These are phyloP conservation scores for Trogon surrucura DNA, from an alignment of 2,113 vertebrate genomes.

Conservation along the genomic window DNA sequence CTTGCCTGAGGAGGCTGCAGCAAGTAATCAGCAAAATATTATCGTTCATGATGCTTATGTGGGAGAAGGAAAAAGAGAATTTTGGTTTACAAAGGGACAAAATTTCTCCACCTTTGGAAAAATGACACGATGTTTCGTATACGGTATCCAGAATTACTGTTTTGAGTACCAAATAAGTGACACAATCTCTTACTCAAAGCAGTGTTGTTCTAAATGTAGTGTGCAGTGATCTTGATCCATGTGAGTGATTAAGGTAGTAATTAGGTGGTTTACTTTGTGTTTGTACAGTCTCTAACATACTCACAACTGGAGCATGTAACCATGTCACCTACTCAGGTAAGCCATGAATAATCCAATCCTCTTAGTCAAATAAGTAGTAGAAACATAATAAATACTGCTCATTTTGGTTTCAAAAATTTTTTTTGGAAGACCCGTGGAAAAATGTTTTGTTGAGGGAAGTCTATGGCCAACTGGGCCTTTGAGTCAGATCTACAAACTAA, in stretches of 20 bases:
- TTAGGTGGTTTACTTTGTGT: background rate
- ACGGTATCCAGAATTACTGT: background rate
- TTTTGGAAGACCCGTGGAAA: background rate
- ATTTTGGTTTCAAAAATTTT: background rate
- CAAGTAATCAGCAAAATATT: background rate
- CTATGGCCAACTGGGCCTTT: background rate
- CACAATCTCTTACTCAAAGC: background rate
- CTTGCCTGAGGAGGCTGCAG: background rate
- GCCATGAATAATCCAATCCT: background rate
- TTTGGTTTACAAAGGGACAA: background rate
- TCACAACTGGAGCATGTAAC: background rate
- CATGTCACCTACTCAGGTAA: background rate
- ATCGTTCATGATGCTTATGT: background rate
- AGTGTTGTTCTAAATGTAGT: background rate
- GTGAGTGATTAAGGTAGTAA: background rate
- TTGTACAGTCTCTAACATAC: background rate
- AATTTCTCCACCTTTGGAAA: background rate
- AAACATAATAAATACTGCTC: background rate
- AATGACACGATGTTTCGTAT: background rate
- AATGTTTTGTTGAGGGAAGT: background rate
- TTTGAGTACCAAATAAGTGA: background rate
- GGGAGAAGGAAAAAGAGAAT: background rate
- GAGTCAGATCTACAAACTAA: background rate
- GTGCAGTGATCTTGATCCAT: background rate
- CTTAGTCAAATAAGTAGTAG: background rate